Evolutionary conservation across 2,797 vertebrate species (phyloP), one percentile per base, ranked within the genome.

Genomic region (Taenioides sp.): DNA sequence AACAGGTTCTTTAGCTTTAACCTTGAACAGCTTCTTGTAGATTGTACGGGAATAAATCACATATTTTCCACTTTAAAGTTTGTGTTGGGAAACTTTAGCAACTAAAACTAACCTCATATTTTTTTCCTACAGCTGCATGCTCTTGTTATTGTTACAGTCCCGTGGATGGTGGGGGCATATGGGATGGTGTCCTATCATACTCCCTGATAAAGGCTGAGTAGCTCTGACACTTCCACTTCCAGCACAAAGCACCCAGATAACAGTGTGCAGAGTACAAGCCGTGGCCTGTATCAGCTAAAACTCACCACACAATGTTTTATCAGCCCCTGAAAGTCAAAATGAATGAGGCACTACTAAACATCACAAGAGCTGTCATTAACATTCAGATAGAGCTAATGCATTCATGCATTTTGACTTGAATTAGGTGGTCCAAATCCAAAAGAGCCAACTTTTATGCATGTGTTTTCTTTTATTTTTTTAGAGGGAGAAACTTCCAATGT

Each of bases 191-290:
- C 69, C 80, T 89, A 87, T 89, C 90, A 75, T 58, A 77, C 76
- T 74, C 72, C 59, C 16, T 90, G 91, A 92, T 92, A 93, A 92
- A 84, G 63, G 55, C 67, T 68, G 79, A 87, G 86, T 75, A 85
- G 86, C 84, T 85, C 84, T 77, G 80, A 87, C 89, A 90, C 88
- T 70, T 84, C 72, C 84, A 83, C 91, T 84, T 84, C 92, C 89
- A 89, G 91, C 88, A 92, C 91, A 92, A 87, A 88, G 86, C 79
- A 79, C 74, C 79, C 80, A 86, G 91, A 92, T 92, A 92, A 91
- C 52, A 1, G 7, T 0, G 67, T 70, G 89, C 70, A 58, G 63
- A 2, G 81, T 34, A 37, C 72, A 86, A 72, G 82, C 82, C 40
- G 0, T 69, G 55, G 74, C 81, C 69, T 77, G 78, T 49, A 71